Evolutionary conservation across 2,888 invertebrate genomes (phyloP).

Genomic region (Macrosiphum euphorbiae): DNA sequence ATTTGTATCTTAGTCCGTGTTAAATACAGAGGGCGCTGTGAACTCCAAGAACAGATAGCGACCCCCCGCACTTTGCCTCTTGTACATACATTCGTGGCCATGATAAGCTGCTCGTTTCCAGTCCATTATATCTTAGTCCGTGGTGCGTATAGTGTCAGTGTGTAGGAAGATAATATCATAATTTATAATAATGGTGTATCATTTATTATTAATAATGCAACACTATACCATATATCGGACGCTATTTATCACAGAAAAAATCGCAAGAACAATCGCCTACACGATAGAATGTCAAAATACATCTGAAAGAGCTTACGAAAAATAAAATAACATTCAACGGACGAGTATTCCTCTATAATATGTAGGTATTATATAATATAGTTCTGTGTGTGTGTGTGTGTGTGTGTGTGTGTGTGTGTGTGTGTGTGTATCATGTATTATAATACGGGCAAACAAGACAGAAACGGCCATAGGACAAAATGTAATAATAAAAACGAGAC

Average conservation of each 20-base stretch:
- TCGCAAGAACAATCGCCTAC: background rate
- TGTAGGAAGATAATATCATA: background rate
- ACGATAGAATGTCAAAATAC: background rate
- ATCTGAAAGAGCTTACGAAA: background rate
- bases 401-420: background rate
- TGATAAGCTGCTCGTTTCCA: too few species aligned
- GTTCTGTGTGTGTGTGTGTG: background rate
- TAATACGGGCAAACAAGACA: background rate
- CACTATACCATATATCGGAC: background rate
- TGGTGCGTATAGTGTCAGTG: background rate
- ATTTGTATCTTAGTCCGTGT: too few species aligned
- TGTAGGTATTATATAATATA: background rate
- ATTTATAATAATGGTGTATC: background rate
- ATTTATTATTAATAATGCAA: background rate
- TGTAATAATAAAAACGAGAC: slow-evolving; percentile 6
- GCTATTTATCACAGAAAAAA: background rate
- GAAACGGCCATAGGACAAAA: background rate
- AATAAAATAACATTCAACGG: background rate
- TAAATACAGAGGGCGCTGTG: too few species aligned
- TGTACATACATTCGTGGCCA: too few species aligned
- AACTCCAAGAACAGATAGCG: too few species aligned
- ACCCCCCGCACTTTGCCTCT: too few species aligned
- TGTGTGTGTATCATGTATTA: background rate
- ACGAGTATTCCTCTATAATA: background rate
- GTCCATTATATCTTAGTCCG: too few species aligned